A percentile compares a stretch with the other conserved stretches of the same genome.
Evolutionary conservation across 1,140 invertebrate genomes (phyloP).

Genomic region (Anastrepha obliqua): DNA sequence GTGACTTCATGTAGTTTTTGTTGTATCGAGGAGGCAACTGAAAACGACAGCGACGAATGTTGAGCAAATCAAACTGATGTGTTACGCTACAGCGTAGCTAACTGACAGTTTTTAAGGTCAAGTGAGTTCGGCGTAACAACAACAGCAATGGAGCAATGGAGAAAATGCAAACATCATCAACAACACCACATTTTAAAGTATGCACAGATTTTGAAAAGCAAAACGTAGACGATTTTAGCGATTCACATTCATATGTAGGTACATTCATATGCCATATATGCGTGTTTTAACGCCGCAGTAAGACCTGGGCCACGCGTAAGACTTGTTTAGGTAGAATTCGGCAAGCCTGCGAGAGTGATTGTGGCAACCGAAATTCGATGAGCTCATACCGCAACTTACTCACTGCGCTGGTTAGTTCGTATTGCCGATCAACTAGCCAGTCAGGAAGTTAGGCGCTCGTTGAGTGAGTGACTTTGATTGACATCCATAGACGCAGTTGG

Average conservation of each 20-base stretch:
- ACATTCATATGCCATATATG: neutral
- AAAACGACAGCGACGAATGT: neutral
- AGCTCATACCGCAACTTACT: too few species aligned
- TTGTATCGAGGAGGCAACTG: neutral
- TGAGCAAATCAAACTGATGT: slow-evolving; percentile 52
- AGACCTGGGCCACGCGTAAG: too few species aligned
- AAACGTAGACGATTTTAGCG: neutral
- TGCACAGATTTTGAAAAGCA: too few species aligned
- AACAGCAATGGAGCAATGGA: neutral
- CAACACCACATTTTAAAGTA: neutral
- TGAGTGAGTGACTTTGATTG: too few species aligned
- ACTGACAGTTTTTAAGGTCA: slow-evolving; percentile 44
- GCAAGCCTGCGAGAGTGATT: too few species aligned
- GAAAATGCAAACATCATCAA: neutral
- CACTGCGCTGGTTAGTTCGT: too few species aligned
- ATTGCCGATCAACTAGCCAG: too few species aligned
- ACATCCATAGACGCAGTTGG: too few species aligned
- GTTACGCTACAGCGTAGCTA: slow-evolving; percentile 50
- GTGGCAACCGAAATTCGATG: too few species aligned
- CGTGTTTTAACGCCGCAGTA: too few species aligned
- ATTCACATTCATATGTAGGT: neutral
- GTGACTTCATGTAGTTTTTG: neutral
- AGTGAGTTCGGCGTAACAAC: slow-evolving; percentile 35
- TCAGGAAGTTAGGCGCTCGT: too few species aligned
- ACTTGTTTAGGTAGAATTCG: neutral